Evolutionary conservation across 2,888 invertebrate species (phyloP), one percentile per base, ranked within the genome.

Genomic region (Pseudoips prasinana): DNA sequence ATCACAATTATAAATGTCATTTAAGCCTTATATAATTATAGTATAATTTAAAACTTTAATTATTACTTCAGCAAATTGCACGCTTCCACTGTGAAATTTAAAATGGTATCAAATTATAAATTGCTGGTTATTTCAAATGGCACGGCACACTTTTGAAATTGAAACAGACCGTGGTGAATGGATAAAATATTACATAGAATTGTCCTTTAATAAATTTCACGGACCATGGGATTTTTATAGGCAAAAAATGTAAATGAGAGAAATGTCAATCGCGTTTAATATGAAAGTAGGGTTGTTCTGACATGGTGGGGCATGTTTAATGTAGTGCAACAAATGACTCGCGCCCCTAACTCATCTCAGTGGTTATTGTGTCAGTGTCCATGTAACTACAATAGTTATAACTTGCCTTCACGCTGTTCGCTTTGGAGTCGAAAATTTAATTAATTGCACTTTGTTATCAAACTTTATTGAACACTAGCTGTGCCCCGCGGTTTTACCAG

Each of bases 221-320:
- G 78, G 77, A 55, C 64, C 78, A 75, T 80, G 57, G 70, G 71
- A 66, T 51, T 64, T 64, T 70, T 75, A 80, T 79, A 60, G 75
- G 68, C 45, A 69, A 81, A 83, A 82, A 85, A 85, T 85, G 77
- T 66, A 81, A 71, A 86, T 85, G 74, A 78, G 73, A 61, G 61
- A 76, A 80, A 82, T 76, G 76, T 76, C 79, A 77, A 80, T 76
- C 67, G 76, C 57, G 64, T 66, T 68, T 66, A 68, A 75, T 73
- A 20, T 73, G 61, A 62, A 73, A 45, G 40, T 58, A 48, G 62
- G 69, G 69, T 59, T 50, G 52, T 43, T 27, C 48, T 59, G 61
- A 61, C 59, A 65, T 56, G 54, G 61, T 55, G 62, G 62, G 57
- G 61, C 56, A 55, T 47, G 70, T 63, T 63, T 76, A 78, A 79